Evolutionary conservation across 2,888 invertebrate species (phyloP).

Genomic region (Hyposoter didymator): DNA sequence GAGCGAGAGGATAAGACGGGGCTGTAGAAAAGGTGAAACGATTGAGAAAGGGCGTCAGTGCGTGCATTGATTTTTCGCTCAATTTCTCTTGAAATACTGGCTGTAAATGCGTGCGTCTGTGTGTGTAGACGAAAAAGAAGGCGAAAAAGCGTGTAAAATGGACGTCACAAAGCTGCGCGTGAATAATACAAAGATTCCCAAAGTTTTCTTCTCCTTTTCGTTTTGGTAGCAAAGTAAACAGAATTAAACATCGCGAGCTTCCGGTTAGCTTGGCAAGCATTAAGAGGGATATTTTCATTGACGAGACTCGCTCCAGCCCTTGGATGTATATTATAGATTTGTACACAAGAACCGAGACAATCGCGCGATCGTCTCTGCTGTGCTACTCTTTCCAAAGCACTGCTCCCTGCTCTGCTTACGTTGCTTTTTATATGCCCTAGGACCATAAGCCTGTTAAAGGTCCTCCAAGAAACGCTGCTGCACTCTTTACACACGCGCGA

Average conservation of each 20-base stretch:
- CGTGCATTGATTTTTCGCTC: constrained; percentile 83
- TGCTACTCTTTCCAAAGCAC: background rate
- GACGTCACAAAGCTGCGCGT: constrained; percentile 28
- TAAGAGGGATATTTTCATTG: constrained; percentile 29
- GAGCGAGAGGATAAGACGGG: background rate
- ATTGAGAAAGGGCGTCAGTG: constrained; percentile 81
- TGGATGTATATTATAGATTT: background rate
- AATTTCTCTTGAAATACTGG: constrained; percentile 80
- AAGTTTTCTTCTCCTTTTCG: constrained; percentile 39
- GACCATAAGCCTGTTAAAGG: constrained; percentile 63
- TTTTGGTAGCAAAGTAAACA: constrained; percentile 57
- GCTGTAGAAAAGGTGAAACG: constrained; percentile 59
- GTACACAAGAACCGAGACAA: constrained; percentile 43
- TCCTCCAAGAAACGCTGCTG: constrained; percentile 39
- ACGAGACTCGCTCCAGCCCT: constrained; percentile 5
- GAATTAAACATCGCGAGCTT: constrained; percentile 65
- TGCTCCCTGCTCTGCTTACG: background rate
- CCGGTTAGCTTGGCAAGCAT: constrained; percentile 56
- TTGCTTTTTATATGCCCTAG: constrained; percentile 1
- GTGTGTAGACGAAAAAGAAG: constrained; percentile 69
- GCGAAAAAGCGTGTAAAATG: constrained; percentile 56
- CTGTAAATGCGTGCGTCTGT: background rate
- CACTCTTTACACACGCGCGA: background rate
- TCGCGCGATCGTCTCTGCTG: constrained; percentile 1
- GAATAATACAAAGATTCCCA: constrained; percentile 39